Evolutionary conservation across 2,797 vertebrate species (phyloP), one percentile per base, ranked within the genome.

Genomic region (Kryptopterus vitreolus): DNA sequence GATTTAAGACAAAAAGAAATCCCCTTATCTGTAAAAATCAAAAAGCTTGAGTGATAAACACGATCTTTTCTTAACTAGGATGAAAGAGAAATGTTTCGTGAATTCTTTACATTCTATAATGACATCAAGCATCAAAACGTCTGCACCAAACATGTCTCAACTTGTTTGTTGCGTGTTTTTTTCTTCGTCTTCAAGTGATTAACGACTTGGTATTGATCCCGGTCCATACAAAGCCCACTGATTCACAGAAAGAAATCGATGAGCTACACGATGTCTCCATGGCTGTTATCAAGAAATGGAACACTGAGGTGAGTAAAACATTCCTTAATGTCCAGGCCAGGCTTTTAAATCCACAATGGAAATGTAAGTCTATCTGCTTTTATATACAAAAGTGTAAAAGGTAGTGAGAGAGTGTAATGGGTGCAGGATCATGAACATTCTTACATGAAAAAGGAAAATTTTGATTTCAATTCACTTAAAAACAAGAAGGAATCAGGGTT

Each of bases 121-220:
- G 43, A 35, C 70, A 10, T 52, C 13, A 53, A 59, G 57, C 13
- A 62, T 62, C 43, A 20, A 38, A 53, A 71, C 38, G 16, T 46
- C 12, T 69, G 24, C 13, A 50, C 18, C 7, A 61, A 62, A 72
- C 31, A 20, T 58, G 63, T 76, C 48, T 6, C 33, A 26, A 38
- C 22, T 53, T 29, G 33, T 4, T 35, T 0, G 29, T 50, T 63
- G 1, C 46, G 11, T 22, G 10, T 75, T 15, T 11, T 22, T 55
- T 58, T n/a, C n/a, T n/a, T n/a, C n/a, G n/a, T n/a, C n/a, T 24
- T 82, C 3, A 82, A 94, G 92, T 86, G 73, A 57, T 92, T 11
- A 83, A 89, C 79, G 88, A 94, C 71, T 74, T 93, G 24, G 90
- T 92, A 38, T 80, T 94, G 76, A 92, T 93, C 52, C 92, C 90